phyloP scores from a whole-genome alignment of 2,797 vertebrate species.

The Taeniopygia guttata region DNA sequence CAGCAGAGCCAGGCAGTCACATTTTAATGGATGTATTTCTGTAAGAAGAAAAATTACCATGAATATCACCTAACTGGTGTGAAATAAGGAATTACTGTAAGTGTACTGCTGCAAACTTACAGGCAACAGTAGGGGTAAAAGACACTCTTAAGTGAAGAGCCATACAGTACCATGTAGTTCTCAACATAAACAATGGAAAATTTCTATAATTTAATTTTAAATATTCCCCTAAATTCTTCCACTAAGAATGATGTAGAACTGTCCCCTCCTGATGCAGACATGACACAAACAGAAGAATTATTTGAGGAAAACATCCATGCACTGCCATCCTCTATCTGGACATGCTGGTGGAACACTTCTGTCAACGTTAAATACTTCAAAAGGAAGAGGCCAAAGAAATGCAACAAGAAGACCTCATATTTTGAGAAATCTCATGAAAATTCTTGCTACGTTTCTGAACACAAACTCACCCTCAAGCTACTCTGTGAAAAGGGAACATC shows the following conservation, averaged over 20 bases:
- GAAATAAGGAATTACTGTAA: not conserved
- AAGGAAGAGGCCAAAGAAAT: not conserved
- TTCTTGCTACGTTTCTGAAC: not conserved
- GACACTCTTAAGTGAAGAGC: not conserved
- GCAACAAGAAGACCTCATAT: not conserved
- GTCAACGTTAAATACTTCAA: not conserved
- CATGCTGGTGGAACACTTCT: rapidly evolving
- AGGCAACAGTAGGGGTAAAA: not conserved
- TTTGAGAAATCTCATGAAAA: not conserved
- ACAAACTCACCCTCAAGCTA: not conserved
- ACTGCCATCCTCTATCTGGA: not conserved
- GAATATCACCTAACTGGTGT: not conserved
- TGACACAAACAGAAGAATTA: not conserved
- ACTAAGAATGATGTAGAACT: not conserved
- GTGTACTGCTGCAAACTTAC: not conserved
- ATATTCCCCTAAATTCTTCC: not conserved
- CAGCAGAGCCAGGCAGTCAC: not conserved
- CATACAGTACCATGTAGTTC: not conserved
- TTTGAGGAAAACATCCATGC: not conserved
- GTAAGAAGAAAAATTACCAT: not conserved
- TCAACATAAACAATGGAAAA: not conserved
- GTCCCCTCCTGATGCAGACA: not conserved
- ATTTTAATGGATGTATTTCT: not conserved
- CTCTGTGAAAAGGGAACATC: not conserved
- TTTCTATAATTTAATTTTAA: not conserved